These are phyloP conservation scores for Burhinus oedicnemus DNA, from an alignment of 2,113 vertebrate species.

Conservation along the genomic window DNA sequence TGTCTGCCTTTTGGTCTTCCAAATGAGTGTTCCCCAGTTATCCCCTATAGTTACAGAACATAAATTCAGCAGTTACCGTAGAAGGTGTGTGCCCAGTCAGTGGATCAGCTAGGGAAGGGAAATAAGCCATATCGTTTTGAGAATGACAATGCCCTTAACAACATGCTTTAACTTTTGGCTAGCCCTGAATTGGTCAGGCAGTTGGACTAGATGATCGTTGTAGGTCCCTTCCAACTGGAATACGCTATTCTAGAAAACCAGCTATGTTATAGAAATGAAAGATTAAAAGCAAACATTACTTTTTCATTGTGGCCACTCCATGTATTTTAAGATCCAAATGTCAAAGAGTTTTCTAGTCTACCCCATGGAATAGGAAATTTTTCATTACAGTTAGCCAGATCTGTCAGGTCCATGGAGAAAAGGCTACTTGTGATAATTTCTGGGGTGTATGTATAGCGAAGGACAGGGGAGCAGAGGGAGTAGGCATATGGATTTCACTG, in stretches of 20 bases:
- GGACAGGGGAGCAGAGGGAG: neutral
- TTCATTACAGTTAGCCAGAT: neutral
- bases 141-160: neutral
- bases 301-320: neutral
- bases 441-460: neutral
- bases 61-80: neutral
- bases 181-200: neutral
- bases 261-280: neutral
- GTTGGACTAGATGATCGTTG: neutral
- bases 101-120: neutral
- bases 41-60: neutral
- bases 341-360: neutral
- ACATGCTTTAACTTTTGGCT: neutral
- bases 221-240: neutral
- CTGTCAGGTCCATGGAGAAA: neutral
- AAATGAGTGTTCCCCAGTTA: too few relatives aligned
- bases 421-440: neutral
- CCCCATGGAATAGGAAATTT: neutral
- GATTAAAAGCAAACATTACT: neutral
- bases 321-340: neutral
- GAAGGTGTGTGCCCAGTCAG: fast-evolving
- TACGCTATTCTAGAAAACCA: neutral
- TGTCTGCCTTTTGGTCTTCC: too few relatives aligned
- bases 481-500: neutral
- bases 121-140: neutral